phyloP scores from a whole-genome alignment of 2,888 invertebrate genomes.

The Neria commutata region DNA sequence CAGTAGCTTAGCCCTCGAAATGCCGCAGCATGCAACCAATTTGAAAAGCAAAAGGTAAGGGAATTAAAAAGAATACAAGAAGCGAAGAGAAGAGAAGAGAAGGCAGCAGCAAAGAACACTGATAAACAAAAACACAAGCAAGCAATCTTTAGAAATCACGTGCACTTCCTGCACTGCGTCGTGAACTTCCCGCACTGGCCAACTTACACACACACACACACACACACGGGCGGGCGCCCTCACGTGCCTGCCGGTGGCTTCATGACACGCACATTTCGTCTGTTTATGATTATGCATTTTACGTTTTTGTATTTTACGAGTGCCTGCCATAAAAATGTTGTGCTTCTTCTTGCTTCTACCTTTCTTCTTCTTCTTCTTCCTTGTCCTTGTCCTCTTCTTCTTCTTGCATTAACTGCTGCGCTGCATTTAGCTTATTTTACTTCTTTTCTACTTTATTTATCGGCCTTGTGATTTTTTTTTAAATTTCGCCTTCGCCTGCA shows the following conservation, averaged over 20 bases:
- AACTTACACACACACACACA: too few relatives aligned
- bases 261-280: too few relatives aligned
- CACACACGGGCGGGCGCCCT: too few relatives aligned
- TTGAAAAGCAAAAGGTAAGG: background rate
- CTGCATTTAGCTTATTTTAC: too few relatives aligned
- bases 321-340: background rate
- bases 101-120: background rate
- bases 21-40: background rate
- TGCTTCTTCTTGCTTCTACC: background rate
- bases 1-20: background rate
- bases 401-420: background rate
- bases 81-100: background rate
- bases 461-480: background rate
- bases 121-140: background rate
- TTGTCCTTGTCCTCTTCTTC: background rate
- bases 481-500: background rate
- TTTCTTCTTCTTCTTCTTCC: background rate
- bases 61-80: background rate
- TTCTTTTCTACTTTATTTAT: background rate
- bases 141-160: background rate
- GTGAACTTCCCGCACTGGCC: background rate
- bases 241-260: too few relatives aligned
- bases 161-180: background rate
- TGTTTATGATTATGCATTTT: background rate
- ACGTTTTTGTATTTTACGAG: background rate